A percentile compares a stretch with the other conserved stretches of the same genome.
These are phyloP conservation scores for Coregonus sp. DNA, from an alignment of 2,797 vertebrate species.

Conservation along the genomic window DNA sequence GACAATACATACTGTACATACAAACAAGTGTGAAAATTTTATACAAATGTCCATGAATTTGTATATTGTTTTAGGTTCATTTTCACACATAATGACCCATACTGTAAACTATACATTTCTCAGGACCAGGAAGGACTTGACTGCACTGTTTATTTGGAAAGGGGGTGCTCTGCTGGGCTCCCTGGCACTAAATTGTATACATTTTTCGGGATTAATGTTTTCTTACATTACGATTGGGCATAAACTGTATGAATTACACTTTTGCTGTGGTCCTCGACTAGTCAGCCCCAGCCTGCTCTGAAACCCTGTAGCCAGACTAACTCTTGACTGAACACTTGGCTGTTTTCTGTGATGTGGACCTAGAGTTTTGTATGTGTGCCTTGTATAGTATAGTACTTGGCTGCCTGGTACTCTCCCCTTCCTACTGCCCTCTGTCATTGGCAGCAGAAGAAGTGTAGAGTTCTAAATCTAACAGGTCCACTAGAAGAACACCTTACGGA, in stretches of 20 bases:
- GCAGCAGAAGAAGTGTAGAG: neutral
- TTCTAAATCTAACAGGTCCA: neutral
- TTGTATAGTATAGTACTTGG: neutral
- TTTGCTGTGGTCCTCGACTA: neutral
- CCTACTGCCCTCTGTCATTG: neutral
- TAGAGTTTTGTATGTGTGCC: neutral
- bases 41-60: neutral
- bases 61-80: neutral
- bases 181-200: neutral
- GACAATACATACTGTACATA: too few species aligned
- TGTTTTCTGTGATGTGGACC: too few species aligned
- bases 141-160: neutral
- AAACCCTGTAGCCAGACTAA: neutral
- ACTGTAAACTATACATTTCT: neutral
- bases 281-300: neutral
- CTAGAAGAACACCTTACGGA: neutral
- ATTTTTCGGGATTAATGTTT: neutral
- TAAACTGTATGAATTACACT: neutral
- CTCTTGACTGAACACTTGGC: slow-evolving; percentile 1
- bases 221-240: neutral
- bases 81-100: neutral
- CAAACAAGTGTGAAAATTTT: too few species aligned
- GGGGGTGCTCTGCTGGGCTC: neutral
- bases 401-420: neutral
- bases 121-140: neutral